Conservation (phyloP, 2,888 invertebrate genomes). For the Smittia sp. region DNA sequence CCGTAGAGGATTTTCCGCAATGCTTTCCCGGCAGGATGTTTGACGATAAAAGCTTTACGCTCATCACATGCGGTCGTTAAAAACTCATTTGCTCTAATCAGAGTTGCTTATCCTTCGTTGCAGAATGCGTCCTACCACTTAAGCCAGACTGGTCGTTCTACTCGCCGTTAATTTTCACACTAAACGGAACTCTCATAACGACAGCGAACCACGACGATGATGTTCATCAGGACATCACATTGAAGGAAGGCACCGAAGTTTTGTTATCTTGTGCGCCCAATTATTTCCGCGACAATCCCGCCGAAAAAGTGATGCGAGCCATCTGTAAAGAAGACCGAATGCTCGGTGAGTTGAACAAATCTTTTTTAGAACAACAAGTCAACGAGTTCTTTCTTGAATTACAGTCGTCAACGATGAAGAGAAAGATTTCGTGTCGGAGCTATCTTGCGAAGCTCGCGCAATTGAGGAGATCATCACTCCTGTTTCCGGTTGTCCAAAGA, state of each 20-base stretch:
- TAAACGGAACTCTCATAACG: conserved; percentile 40
- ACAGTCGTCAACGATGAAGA: conserved; percentile 42
- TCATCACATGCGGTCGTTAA: background rate
- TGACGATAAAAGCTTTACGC: no score
- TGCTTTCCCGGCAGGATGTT: no score
- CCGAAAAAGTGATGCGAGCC: conserved; percentile 30
- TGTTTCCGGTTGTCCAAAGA: conserved; percentile 45
- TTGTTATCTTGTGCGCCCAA: conserved; percentile 43
- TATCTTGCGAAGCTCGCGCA: conserved; percentile 46
- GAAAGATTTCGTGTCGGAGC: conserved; percentile 36
- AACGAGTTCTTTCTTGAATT: background rate
- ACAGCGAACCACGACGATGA: conserved; percentile 37
- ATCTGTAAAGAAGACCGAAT: conserved; percentile 39
- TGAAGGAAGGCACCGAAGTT: conserved; percentile 35
- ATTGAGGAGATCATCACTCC: conserved; percentile 46
- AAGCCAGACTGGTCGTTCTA: conserved; percentile 42
- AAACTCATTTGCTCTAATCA: background rate
- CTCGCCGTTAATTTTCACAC: conserved; percentile 42
- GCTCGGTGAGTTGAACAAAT: conserved; percentile 42
- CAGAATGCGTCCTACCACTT: conserved; percentile 41
- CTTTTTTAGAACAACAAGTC: background rate
- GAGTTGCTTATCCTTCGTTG: background rate
- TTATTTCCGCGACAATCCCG: conserved; percentile 41
- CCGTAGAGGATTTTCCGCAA: no score
- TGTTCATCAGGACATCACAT: conserved; percentile 27